These are phyloP conservation scores for Chymomyza caudatula DNA, from an alignment of 2,888 invertebrate genomes.

Conservation along the genomic window DNA sequence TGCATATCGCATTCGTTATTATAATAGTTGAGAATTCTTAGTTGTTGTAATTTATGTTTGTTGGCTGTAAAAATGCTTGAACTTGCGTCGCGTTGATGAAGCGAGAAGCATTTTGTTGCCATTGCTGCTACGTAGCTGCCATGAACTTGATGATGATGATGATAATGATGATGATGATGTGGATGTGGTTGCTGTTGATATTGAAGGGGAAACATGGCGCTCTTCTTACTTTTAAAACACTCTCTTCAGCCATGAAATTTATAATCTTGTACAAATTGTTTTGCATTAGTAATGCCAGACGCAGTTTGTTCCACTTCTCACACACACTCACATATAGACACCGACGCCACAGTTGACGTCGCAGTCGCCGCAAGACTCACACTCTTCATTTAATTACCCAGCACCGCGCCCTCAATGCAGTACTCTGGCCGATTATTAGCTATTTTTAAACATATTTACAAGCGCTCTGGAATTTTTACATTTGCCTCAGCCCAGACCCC, in stretches of 20 bases:
- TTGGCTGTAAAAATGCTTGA: background rate
- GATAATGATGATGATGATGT: too few relatives aligned
- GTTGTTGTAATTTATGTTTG: background rate
- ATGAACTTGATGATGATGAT: conserved; percentile 12
- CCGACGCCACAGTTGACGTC: too few relatives aligned
- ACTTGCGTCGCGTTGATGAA: too few relatives aligned
- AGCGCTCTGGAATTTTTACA: conserved; percentile 50
- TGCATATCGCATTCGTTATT: background rate
- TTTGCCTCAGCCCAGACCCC: background rate
- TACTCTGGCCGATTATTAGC: conserved; percentile 48
- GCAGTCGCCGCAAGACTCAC: too few relatives aligned
- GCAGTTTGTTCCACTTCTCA: conserved; percentile 49
- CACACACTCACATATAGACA: conserved; percentile 11
- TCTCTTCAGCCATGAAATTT: conserved; percentile 51
- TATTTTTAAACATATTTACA: conserved; percentile 61
- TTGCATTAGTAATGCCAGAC: conserved; percentile 58
- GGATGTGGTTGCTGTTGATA: conserved; percentile 12
- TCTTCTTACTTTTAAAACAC: background rate
- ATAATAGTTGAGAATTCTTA: background rate
- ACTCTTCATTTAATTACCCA: conserved; percentile 37
- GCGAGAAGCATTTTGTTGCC: too few relatives aligned
- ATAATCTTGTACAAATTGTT: conserved; percentile 58
- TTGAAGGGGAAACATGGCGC: conserved; percentile 12
- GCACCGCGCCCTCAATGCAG: conserved; percentile 41
- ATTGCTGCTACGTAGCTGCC: too few relatives aligned